Evolutionary conservation across 2,888 invertebrate genomes (phyloP), one percentile per base, ranked within the genome.

Genomic region (Drosophila melanosoma): DNA sequence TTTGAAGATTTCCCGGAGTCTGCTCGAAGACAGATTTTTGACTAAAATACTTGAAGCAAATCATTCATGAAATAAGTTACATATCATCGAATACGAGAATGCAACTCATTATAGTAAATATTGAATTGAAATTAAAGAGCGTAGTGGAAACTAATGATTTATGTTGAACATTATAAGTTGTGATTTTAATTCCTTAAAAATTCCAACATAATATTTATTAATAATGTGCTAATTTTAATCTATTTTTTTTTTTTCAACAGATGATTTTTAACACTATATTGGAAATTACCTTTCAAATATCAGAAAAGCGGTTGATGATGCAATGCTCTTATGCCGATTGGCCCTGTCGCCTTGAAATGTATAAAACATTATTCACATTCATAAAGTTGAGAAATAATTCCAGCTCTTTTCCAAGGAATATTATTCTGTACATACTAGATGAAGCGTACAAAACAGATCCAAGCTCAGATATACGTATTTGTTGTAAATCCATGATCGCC

Each of bases 331-430:
- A 79, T 42, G 63, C 36, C 17, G 54, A 74, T 20, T 79, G 75
- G 79, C 15, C 51, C 0, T 79, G 62, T 53, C 79, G 79, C 20
- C 33, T 75, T 5, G 79, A 70, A 61, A 26, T 79, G 17, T 75
- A 75, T 38, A 61, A 71, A 32, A 58, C 75, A 7, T 23, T 79
- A 58, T 66, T 63, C 8, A 29, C 12, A 12, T 71, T 69, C 36
- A 45, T 75, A 0, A 51, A 36, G 48, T 51, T 53, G 10, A 61
- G 71, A 51, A 79, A 75, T 58, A 53, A 61, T 0, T 52, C 56
- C 0, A 67, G 35, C 11, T 11, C 60, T 49, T 58, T 61, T 15
- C 75, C 75, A 26, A 32, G 33, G 12, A 75, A 75, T 12, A 52
- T 66, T 17, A 45, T 75, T 54, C 49, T 79, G 12, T 42, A 71